Evolutionary conservation across 64 coral and sea anemone species (phyloP).

Genomic region (Stichodactyla mertensii): DNA sequence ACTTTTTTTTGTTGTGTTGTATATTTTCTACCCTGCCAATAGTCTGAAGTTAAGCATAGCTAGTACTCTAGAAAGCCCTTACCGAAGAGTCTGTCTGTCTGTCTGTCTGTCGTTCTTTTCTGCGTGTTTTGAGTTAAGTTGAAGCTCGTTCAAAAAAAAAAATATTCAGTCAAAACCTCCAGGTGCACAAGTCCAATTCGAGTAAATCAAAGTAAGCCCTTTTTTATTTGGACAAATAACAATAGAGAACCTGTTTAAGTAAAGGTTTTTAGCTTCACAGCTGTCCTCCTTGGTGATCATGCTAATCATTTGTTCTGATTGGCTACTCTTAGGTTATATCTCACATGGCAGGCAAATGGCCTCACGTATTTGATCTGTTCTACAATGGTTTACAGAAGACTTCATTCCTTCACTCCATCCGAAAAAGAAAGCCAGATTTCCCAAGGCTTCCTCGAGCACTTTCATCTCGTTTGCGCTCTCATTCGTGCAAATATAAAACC

Average conservation of each 20-base stretch:
- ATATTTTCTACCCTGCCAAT: too few relatives aligned
- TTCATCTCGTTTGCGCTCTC: background rate
- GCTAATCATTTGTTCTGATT: slow-evolving; percentile 9
- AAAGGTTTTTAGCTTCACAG: slow-evolving; percentile 3
- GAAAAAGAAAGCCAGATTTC: background rate
- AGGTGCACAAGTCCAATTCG: background rate
- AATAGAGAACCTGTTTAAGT: slow-evolving; percentile 19
- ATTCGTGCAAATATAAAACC: too few relatives aligned
- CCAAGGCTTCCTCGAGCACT: background rate
- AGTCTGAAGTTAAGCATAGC: too few relatives aligned
- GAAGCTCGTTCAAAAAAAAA: background rate
- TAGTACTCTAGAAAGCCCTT: too few relatives aligned
- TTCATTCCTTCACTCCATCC: background rate
- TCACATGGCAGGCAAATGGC: slow-evolving; percentile 20
- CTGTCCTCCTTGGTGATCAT: slow-evolving; percentile 45
- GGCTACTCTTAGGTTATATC: background rate
- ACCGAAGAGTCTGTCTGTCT: too few relatives aligned
- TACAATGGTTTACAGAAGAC: background rate
- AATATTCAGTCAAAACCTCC: background rate
- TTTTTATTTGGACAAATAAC: slow-evolving; percentile 26
- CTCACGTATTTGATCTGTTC: background rate
- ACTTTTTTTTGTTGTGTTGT: too few relatives aligned
- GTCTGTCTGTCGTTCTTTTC: background rate
- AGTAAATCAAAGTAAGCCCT: background rate
- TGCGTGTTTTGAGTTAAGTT: background rate